phyloP scores from a whole-genome alignment of 2,797 vertebrate species.

The Emys orbicularis region DNA sequence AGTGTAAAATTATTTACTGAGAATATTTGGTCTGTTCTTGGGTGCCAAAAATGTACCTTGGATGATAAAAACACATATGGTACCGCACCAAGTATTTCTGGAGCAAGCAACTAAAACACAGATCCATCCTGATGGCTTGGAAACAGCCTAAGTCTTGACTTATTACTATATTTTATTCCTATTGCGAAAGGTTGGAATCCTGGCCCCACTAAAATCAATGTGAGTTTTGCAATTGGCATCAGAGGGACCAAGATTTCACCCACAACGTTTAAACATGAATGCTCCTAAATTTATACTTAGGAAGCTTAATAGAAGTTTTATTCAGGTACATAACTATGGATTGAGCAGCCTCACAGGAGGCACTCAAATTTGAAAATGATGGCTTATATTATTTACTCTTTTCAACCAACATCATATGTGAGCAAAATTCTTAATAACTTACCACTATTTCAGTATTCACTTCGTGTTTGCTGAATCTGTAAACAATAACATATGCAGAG shows the following conservation, averaged over 20 bases:
- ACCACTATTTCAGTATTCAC: constrained; percentile 94
- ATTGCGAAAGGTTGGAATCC: neutral
- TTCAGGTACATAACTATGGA: neutral
- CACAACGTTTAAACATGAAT: constrained; percentile 1
- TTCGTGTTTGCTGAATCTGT: constrained; percentile 96
- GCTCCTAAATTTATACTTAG: neutral
- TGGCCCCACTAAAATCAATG: neutral
- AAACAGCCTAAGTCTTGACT: neutral
- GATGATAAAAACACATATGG: constrained; percentile 3
- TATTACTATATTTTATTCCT: neutral
- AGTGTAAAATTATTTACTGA: constrained; percentile 4
- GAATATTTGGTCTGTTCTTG: neutral
- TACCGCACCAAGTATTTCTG: neutral
- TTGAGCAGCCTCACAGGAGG: neutral
- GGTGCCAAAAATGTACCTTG: neutral
- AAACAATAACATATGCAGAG: constrained; percentile 94
- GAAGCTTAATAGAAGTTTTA: neutral
- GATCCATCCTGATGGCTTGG: constrained; percentile 3
- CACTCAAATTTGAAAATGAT: neutral
- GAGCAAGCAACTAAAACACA: constrained; percentile 18
- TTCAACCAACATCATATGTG: neutral
- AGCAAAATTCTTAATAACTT: constrained; percentile 79
- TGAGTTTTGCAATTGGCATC: neutral
- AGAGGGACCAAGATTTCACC: neutral
- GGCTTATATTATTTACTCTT: neutral